These are phyloP conservation scores for Cromileptes altivelis DNA, from an alignment of 2,113 vertebrate species.

Conservation along the genomic window DNA sequence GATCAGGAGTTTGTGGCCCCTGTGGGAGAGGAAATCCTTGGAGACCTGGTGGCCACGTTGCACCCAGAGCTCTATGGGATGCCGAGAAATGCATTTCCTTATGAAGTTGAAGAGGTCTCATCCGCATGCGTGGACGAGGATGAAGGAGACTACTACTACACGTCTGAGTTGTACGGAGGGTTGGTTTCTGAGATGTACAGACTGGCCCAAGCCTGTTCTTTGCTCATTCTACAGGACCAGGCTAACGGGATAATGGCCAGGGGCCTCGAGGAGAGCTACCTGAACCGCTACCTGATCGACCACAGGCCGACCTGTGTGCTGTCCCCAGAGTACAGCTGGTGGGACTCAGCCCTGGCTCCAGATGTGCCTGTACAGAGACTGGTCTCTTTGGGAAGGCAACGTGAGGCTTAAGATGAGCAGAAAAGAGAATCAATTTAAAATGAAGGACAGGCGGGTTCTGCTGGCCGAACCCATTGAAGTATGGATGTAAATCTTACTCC, in stretches of 20 bases:
- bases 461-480: not conserved
- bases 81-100: slow-evolving; percentile 69
- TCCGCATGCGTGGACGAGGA: slow-evolving; percentile 73
- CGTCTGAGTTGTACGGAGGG: slow-evolving; percentile 84
- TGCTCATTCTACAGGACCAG: slow-evolving; percentile 82
- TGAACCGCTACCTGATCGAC: slow-evolving; percentile 85
- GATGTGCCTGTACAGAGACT: slow-evolving; percentile 74
- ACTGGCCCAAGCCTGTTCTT: slow-evolving; percentile 76
- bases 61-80: slow-evolving; percentile 80
- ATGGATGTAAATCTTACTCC: not conserved
- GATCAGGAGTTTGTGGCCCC: slow-evolving; percentile 83
- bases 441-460: not conserved
- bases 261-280: slow-evolving; percentile 85
- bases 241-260: slow-evolving; percentile 69
- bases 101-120: slow-evolving; percentile 74
- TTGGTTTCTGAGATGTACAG: slow-evolving; percentile 75
- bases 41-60: slow-evolving; percentile 80
- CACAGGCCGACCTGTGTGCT: slow-evolving; percentile 82
- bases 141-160: slow-evolving; percentile 86
- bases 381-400: slow-evolving; percentile 76
- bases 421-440: slow-evolving; percentile 37
- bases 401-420: slow-evolving; percentile 48
- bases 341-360: slow-evolving; percentile 70
- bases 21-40: slow-evolving; percentile 83
- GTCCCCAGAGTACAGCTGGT: slow-evolving; percentile 87